Evolutionary conservation across 2,797 vertebrate genomes (phyloP).

Genomic region (Pteronotus mesoamericanus): DNA sequence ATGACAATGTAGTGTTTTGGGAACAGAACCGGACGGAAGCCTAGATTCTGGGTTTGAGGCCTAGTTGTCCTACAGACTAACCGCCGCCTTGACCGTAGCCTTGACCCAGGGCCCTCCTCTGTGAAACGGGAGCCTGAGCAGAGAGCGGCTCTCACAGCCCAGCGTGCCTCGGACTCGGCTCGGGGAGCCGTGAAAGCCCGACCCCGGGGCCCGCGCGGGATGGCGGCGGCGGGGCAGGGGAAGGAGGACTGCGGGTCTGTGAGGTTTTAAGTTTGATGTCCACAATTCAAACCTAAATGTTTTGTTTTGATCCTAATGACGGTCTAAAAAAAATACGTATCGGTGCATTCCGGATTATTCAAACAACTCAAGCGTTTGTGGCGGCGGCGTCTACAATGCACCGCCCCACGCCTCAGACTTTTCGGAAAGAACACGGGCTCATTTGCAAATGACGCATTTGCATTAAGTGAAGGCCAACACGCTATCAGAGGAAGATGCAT

Average conservation of each 20-base stretch:
- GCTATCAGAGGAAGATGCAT: neutral
- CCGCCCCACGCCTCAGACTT: too few relatives aligned
- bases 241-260: neutral
- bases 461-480: neutral
- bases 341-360: neutral
- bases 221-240: neutral
- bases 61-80: neutral
- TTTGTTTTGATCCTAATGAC: neutral
- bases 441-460: neutral
- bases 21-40: neutral
- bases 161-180: neutral
- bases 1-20: neutral
- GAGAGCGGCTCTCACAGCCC: neutral
- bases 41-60: neutral
- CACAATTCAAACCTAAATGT: neutral
- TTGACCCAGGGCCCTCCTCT: neutral
- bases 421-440: neutral
- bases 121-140: neutral
- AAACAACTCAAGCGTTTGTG: neutral
- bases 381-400: neutral
- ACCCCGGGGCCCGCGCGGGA: neutral
- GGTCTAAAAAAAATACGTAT: neutral
- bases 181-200: neutral
- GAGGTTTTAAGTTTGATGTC: neutral
- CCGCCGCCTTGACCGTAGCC: neutral